Base-by-base conservation (phyloP, 2,113 vertebrate genomes). In the Tetrao urogallus region DNA sequence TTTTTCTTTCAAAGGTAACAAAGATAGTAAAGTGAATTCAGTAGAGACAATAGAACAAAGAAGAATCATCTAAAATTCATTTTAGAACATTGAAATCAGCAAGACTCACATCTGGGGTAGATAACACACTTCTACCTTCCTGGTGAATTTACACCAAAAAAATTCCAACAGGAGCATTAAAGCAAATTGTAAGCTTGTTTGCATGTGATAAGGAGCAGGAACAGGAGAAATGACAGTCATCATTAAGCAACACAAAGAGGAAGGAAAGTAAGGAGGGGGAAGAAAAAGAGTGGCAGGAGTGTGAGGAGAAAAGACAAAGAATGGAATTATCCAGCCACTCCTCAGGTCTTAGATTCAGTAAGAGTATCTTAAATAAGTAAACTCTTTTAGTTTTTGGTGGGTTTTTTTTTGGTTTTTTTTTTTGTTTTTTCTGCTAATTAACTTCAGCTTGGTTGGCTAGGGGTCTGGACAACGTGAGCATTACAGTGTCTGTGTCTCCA, bases 21-120 rank as follows among this genome's bases (percentile, higher is more conserved):
- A 34, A 6, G 80, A 91, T 83, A 52, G 48, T 78, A 54, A 27
- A 69, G 43, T 72, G 79, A 90, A 90, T 88, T 83, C 76, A 75
- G 56, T 43, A 81, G 91, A 86, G 61, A 95, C 48, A 91, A 81
- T 15, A 88, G 79, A 92, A 85, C 52, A 91, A 93, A 91, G 74
- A 89, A 82, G 70, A 58, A 52, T 86, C 28, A 81, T 87, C 79
- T 94, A 88, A 94, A 92, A 81, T 65, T 67, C 61, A 60, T 94
- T 94, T 93, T 83, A 86, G 57, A 2, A 1, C 80, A 88, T 83
- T 89, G 76, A 92, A 96, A 89, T 83, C 82, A 75, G 82, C 73
- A 89, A 90, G 91, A 71, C 20, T 94, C 76, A 86, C 77, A 81
- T 57, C 57, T 81, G 76, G 43, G 12, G 13, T 81, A 87, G 76